Percentiles rank a stretch among this genome's conserved stretches.
These are phyloP conservation scores for Pseudorhombus dupliciocellatus DNA, from an alignment of 2,113 vertebrate genomes.

Conservation along the genomic window DNA sequence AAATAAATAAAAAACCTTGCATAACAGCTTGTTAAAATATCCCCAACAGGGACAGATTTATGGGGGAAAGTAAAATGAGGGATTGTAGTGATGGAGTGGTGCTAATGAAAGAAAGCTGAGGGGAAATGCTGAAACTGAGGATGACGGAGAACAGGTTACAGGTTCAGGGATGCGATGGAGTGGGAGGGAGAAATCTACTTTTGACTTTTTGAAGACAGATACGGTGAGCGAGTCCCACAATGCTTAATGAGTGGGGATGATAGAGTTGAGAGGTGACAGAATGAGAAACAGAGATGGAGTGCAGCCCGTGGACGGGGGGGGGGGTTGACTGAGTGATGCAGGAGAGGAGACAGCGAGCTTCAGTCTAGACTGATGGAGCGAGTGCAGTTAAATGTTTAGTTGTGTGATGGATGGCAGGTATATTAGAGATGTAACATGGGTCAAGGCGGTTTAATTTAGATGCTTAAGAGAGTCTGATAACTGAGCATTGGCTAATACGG, in stretches of 20 bases:
- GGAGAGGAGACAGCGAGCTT: neutral
- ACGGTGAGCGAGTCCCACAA: conserved; percentile 7
- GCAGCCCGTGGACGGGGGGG: conserved; percentile 22
- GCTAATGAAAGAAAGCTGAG: conserved; percentile 37
- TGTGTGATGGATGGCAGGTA: conserved; percentile 51
- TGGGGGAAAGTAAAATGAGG: conserved; percentile 1
- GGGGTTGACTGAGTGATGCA: conserved; percentile 38
- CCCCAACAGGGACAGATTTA: neutral
- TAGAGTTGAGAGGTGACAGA: conserved; percentile 42
- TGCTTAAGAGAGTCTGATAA: no score
- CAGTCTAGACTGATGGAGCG: neutral
- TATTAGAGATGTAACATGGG: conserved; percentile 29
- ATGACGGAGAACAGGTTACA: neutral
- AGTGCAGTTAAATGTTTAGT: conserved; percentile 23
- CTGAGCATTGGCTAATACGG: no score
- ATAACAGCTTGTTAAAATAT: conserved; percentile 16
- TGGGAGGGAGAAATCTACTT: conserved; percentile 12
- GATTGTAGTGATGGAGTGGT: neutral
- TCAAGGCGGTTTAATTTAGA: conserved; percentile 50
- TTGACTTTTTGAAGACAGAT: conserved; percentile 43
- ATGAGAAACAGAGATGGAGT: conserved; percentile 50
- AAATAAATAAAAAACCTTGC: neutral
- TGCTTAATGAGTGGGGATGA: conserved; percentile 48
- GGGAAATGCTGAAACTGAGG: conserved; percentile 19
- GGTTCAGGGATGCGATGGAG: neutral